These are phyloP conservation scores for Tamias sibiricus DNA, from an alignment of 2,113 vertebrate genomes.

Conservation along the genomic window DNA sequence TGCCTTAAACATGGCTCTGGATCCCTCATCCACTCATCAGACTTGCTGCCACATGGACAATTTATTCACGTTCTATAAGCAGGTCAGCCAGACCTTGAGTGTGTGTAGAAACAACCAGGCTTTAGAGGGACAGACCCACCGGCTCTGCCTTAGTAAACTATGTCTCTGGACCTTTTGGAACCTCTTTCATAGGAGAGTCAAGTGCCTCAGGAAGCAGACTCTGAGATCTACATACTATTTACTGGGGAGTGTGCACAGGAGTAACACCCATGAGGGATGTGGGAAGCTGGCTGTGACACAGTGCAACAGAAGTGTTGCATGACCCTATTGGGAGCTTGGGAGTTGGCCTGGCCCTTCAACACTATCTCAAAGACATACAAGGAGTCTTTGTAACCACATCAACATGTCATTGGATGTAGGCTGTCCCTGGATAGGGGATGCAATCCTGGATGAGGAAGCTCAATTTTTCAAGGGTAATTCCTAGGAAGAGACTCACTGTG, in stretches of 20 bases:
- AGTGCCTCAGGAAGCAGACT: background rate
- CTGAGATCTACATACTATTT: background rate
- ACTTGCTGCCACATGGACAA: background rate
- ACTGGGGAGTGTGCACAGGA: background rate
- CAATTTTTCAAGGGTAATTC: background rate
- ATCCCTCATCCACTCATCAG: background rate
- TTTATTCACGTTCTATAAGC: background rate
- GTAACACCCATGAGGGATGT: background rate
- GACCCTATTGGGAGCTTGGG: background rate
- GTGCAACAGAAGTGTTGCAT: background rate
- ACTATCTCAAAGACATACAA: background rate
- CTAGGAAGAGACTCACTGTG: background rate
- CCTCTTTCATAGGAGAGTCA: background rate
- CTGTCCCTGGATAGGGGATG: background rate
- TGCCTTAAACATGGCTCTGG: background rate
- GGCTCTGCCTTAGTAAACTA: background rate
- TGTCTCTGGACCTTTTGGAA: background rate
- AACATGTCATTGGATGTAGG: background rate
- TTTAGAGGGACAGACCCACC: background rate
- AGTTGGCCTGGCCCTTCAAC: background rate
- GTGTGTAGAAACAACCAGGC: background rate
- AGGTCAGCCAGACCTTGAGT: background rate
- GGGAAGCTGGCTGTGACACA: background rate
- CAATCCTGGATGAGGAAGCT: background rate
- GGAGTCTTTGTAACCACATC: background rate